These are phyloP conservation scores for Aphrocallistes beatrix DNA, from an alignment of 37 sponge, comb jelly and placozoan species.

Conservation along the genomic window DNA sequence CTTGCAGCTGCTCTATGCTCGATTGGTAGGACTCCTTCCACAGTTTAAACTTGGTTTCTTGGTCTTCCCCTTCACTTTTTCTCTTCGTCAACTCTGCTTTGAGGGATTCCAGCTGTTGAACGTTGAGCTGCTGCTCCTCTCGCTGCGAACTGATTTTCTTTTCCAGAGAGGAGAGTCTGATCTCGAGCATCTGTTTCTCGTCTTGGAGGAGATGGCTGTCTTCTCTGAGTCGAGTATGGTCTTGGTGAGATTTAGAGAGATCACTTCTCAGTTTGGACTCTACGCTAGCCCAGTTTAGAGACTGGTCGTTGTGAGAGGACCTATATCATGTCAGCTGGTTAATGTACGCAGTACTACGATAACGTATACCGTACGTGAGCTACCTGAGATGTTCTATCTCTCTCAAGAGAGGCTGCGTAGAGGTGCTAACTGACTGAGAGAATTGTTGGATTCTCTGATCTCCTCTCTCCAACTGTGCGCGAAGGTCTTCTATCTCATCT, in stretches of 20 bases:
- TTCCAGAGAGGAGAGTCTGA: neutral
- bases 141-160: neutral
- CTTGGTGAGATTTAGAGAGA: neutral
- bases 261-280: neutral
- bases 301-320: neutral
- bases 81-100: neutral
- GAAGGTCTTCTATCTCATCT: neutral
- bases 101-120: neutral
- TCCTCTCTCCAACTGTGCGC: neutral
- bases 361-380: too few relatives aligned
- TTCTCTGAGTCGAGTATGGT: neutral
- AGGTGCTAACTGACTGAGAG: neutral
- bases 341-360: too few relatives aligned
- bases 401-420: neutral
- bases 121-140: neutral
- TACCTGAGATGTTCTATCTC: constrained; percentile 5
- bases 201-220: neutral
- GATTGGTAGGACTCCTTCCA: neutral
- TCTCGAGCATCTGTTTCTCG: neutral
- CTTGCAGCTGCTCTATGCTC: neutral
- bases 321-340: too few relatives aligned
- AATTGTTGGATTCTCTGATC: neutral
- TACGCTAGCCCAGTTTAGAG: neutral
- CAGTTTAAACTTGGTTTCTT: neutral
- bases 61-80: neutral